A percentile compares a stretch with the other conserved stretches of the same genome.
Evolutionary conservation across 2,113 vertebrate genomes (phyloP).

Genomic region (Lycaon pictus): DNA sequence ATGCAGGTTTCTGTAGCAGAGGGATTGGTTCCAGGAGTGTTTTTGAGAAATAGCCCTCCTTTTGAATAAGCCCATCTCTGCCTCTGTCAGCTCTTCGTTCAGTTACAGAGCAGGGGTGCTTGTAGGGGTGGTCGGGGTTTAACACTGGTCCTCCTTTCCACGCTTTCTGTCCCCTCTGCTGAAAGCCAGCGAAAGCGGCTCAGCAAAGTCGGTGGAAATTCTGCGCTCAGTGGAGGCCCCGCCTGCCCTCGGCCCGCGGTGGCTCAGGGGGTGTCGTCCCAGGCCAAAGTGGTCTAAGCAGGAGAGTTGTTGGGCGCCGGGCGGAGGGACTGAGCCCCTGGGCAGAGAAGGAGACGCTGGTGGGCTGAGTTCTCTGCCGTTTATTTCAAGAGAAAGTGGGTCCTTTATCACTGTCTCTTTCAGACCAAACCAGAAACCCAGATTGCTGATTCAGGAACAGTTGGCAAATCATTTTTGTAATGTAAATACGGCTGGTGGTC

Average conservation of each 20-base stretch:
- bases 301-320: not conserved
- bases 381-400: not conserved
- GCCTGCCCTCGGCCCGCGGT: not conserved
- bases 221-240: not conserved
- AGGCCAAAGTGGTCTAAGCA: not conserved
- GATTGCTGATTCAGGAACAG: not conserved
- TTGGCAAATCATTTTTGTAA: not conserved
- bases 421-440: not conserved
- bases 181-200: not conserved
- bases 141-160: not conserved
- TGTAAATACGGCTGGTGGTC: not conserved
- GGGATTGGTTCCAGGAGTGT: not conserved
- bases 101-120: rapidly evolving
- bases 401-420: not conserved
- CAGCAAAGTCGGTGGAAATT: not conserved
- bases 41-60: not conserved
- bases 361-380: not conserved
- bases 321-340: not conserved
- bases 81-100: not conserved
- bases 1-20: not conserved
- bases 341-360: not conserved
- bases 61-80: not conserved
- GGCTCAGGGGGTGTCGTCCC: rapidly evolving
- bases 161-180: not conserved
- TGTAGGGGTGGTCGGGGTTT: rapidly evolving